Evolutionary conservation across 2,797 vertebrate species (phyloP).

Genomic region (Mionectes olivaceus): DNA sequence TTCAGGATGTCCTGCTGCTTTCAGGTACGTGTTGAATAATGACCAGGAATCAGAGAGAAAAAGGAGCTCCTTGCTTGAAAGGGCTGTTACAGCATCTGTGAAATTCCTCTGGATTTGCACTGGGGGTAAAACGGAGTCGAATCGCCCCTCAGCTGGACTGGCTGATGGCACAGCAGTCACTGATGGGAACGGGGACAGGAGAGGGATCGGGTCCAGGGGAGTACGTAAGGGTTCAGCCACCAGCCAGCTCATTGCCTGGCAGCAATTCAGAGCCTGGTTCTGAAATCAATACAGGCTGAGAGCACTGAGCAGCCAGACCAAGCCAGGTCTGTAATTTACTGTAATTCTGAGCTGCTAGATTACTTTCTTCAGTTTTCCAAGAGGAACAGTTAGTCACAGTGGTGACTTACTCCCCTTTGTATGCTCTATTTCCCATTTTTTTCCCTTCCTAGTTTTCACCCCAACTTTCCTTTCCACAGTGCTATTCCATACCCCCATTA

Average conservation of each 20-base stretch:
- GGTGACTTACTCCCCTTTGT: neutral
- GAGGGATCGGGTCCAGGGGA: neutral
- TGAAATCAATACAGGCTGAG: slow-evolving; percentile 45
- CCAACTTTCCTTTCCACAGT: neutral
- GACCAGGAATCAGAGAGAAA: neutral
- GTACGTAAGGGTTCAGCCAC: neutral
- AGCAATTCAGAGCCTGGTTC: slow-evolving; percentile 30
- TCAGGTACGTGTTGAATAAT: neutral
- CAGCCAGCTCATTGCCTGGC: slow-evolving; percentile 29
- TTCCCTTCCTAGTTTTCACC: neutral
- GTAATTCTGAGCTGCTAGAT: slow-evolving; percentile 31
- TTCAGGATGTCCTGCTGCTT: neutral
- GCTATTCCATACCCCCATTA: neutral
- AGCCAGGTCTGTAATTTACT: slow-evolving; percentile 53
- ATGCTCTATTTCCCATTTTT: neutral
- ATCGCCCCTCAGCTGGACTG: neutral
- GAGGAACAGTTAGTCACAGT: neutral
- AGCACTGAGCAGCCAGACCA: slow-evolving; percentile 21
- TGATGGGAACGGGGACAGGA: neutral
- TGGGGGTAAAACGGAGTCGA: accelerated
- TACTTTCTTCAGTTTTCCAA: neutral
- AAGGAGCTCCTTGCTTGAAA: neutral
- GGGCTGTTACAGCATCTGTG: neutral
- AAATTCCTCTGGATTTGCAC: neutral
- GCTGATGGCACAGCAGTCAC: neutral